Conservation (phyloP, 2,888 invertebrate species). For the Barypeithes pellucidus region DNA sequence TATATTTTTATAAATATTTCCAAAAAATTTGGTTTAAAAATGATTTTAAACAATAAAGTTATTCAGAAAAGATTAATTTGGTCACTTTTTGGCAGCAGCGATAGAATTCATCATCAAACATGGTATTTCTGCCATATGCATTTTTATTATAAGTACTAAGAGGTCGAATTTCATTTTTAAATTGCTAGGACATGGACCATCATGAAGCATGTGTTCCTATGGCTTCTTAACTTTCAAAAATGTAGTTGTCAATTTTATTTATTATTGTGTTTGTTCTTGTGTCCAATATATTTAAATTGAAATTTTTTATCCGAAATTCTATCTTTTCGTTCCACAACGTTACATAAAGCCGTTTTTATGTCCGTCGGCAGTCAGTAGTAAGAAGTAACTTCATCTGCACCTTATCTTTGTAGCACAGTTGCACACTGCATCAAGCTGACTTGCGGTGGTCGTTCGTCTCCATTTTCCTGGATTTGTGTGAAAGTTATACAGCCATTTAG, state of each 20-base stretch:
- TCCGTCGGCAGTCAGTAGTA: constrained; percentile 39
- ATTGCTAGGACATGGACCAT: no score
- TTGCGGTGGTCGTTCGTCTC: constrained; percentile 61
- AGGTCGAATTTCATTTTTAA: no score
- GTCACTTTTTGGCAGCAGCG: no score
- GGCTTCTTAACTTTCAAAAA: neutral
- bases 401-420: constrained; percentile 64
- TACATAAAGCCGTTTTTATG: constrained; percentile 47
- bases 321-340: constrained; percentile 32
- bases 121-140: no score
- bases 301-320: constrained; percentile 17
- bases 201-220: no score
- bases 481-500: constrained; percentile 58
- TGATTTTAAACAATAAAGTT: no score
- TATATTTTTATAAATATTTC: no score
- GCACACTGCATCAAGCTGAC: constrained; percentile 60
- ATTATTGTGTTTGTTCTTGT: neutral
- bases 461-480: constrained; percentile 61
- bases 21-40: no score
- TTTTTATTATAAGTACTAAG: no score
- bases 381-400: constrained; percentile 60
- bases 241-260: neutral
- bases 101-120: no score
- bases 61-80: no score
- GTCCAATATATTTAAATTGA: constrained; percentile 28